Evolutionary conservation across 2,113 vertebrate genomes (phyloP), one percentile per base, ranked within the genome.

Genomic region (Dinomys branickii): DNA sequence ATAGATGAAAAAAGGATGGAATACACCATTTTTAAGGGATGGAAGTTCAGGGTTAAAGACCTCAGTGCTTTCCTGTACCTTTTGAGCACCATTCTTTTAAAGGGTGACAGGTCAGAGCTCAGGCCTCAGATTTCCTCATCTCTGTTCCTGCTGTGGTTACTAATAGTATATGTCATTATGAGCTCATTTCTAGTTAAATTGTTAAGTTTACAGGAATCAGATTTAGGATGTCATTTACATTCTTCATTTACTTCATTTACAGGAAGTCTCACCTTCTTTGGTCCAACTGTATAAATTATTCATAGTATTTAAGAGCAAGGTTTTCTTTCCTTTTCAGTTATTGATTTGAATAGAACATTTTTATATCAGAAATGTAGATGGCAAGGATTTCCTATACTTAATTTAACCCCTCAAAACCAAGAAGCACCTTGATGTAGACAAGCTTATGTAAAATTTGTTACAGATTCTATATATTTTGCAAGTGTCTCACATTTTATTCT

Each of bases 401-500:
- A 90, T 94, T 88, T 90, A 93, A 93, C 91, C 78, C 24, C 85
- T 94, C 71, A 65, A 47, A 88, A 82, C 77, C 35, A 78, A 71
- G 77, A 83, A 92, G 84, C 47, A 87, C 85, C 84, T 94, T 81
- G 78, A 90, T 90, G 20, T 61, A 95, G 95, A 82, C 20, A 35
- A 56, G 52, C 90, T 77, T 52, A 78, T 91, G 41, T 80, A 80
- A 95, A 73, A 85, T 71, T 92, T 91, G 65, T 93, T 73, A 80
- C 69, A 47, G 78, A 65, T 81, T 83, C 69, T 33, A n/a, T 88
- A 73, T 65, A 50, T 58, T 94, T 83, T 97, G 89, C 59, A 95
- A 95, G 33, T 67, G n/a, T 92, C n/a, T 95, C 85, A 78, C 26
- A 56, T 94, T 94, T 91, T 73, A 88, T 75, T 95, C 82, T 47